Percentiles rank a stretch among this genome's conserved stretches.
These are phyloP conservation scores for Drosophila busckii DNA, from an alignment of 1,140 invertebrate genomes.

Conservation along the genomic window DNA sequence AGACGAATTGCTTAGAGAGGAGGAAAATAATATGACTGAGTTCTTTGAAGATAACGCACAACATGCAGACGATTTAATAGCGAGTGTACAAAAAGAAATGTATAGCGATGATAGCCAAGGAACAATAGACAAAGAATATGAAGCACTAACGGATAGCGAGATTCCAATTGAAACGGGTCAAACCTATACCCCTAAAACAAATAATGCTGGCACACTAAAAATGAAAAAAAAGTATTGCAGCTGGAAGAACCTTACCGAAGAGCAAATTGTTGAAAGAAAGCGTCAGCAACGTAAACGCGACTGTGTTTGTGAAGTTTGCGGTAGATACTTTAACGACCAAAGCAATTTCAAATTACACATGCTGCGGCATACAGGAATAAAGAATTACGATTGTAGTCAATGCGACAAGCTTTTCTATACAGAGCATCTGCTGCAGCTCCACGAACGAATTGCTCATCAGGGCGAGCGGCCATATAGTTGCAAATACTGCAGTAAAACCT, in stretches of 20 bases:
- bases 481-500: constrained; percentile 42
- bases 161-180: not conserved
- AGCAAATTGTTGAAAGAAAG: constrained; percentile 38
- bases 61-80: constrained; percentile 24
- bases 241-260: constrained; percentile 59
- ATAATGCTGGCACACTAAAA: not conserved
- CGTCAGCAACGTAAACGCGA: constrained; percentile 42
- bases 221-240: constrained; percentile 38
- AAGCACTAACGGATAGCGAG: not conserved
- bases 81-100: constrained; percentile 26
- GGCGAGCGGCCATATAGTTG: constrained; percentile 51
- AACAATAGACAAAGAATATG: not conserved
- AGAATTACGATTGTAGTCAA: constrained; percentile 42
- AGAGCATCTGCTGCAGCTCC: constrained; percentile 43
- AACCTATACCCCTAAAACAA: not conserved
- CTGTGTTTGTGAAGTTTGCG: constrained; percentile 58
- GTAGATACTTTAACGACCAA: constrained; percentile 51
- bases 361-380: constrained; percentile 51
- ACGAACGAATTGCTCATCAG: constrained; percentile 43
- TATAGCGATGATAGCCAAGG: constrained; percentile 12
- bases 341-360: constrained; percentile 64
- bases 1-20: not conserved
- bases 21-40: not conserved
- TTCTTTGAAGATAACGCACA: not conserved
- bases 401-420: constrained; percentile 48